A percentile compares a stretch with the other conserved stretches of the same genome.
These are phyloP conservation scores for Tauraco hartlaubi DNA, from an alignment of 2,797 vertebrate genomes.

Conservation along the genomic window DNA sequence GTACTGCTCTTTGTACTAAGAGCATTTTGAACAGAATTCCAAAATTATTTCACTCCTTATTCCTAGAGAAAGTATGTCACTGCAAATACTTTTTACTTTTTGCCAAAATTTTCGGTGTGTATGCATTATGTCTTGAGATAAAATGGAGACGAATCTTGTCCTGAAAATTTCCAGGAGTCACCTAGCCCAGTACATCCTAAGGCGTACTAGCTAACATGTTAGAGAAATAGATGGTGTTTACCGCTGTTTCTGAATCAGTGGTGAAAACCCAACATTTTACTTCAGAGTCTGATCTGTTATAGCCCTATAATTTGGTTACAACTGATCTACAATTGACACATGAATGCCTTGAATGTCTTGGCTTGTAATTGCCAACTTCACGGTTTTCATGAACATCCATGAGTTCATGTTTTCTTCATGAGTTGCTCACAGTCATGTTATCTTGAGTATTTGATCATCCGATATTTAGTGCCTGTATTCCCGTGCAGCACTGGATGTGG, in stretches of 20 bases:
- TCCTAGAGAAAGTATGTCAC: background rate
- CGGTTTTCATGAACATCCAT: background rate
- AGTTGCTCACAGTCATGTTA: background rate
- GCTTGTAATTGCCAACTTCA: background rate
- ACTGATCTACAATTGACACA: fast-evolving
- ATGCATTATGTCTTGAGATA: background rate
- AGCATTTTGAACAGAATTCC: background rate
- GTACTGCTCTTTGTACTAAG: background rate
- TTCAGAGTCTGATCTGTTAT: background rate
- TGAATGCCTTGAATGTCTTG: background rate
- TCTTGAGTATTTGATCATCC: background rate
- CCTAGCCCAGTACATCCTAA: background rate
- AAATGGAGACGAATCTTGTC: background rate
- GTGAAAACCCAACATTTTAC: background rate
- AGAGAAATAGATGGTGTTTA: background rate
- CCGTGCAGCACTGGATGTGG: background rate
- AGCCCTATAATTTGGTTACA: background rate
- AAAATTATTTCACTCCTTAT: background rate
- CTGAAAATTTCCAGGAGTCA: background rate
- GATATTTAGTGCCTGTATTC: background rate
- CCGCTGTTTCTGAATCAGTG: background rate
- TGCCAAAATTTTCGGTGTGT: background rate
- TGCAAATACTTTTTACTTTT: background rate
- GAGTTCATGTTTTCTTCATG: background rate
- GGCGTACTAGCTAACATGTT: background rate